Evolutionary conservation across 2,113 vertebrate species (phyloP), one percentile per base, ranked within the genome.

Genomic region (human (Homo sapiens)): DNA sequence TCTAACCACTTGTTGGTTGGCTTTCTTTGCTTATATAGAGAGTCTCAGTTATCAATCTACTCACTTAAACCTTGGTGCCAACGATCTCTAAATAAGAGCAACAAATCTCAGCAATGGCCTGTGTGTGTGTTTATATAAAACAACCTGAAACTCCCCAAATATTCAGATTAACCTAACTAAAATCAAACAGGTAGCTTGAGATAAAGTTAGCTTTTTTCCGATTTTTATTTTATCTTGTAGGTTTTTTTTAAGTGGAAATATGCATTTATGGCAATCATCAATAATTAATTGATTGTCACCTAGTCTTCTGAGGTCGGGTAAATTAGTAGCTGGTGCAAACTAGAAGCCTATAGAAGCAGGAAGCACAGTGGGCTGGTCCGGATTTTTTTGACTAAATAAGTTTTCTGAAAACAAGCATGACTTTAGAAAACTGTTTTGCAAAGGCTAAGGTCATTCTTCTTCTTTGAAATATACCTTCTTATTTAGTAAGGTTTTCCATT

Each of bases 391-490:
- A 43, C 43, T 48, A 85, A 83, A 59, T 23, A 89, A 27, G 5
- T 59, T 96, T 97, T 94, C 50, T 93, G 45, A 85, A 92, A 76
- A 61, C 11, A 97, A 45, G 12, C 0, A 27, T 75, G 35, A 64
- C 86, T 83, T 96, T 87, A 92, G 86, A 80, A 93, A 84, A 14
- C 23, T 66, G 4, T 72, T 93, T 93, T 92, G 50, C 48, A 97
- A 97, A 97, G 25, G 35, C 55, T 93, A 88, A 89, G 3, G n/a
- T 40, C 25, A 64, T 90, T 79, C 72, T 96, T 55, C 52, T 89
- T 83, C 14, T 4, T 98, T 85, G 82, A 97, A 96, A 92, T 94
- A 59, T 38, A 38, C 18, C 30, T 95, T 92, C 40, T 89, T 96
- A 72, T 86, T 91, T 79, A 32, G 57, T 97, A 81, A 96, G 43